phyloP scores from a whole-genome alignment of 2,888 invertebrate genomes.

The Eutolmus rufibarbis region DNA sequence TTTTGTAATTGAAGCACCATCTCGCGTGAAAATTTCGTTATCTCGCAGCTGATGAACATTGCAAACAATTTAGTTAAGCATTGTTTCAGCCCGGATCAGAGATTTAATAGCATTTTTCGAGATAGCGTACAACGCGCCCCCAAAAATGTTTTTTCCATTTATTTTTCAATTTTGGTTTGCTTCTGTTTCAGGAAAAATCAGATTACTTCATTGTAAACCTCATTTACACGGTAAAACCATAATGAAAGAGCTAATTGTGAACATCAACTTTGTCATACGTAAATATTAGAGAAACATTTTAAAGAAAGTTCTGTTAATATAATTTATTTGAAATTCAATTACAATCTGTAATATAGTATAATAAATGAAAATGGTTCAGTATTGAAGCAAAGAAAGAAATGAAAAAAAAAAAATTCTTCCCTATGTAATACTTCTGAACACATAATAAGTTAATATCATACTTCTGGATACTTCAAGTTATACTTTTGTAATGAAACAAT shows the following conservation, averaged over 20 bases:
- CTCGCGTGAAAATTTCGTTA: not conserved
- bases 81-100: not conserved
- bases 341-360: too few relatives aligned
- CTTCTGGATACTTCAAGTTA: too few relatives aligned
- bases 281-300: too few relatives aligned
- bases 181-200: not conserved
- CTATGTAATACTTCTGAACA: too few relatives aligned
- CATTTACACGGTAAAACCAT: not conserved
- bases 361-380: too few relatives aligned
- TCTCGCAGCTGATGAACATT: not conserved
- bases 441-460: too few relatives aligned
- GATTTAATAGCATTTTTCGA: not conserved
- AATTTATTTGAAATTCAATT: too few relatives aligned
- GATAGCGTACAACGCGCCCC: not conserved
- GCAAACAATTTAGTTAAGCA: not conserved
- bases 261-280: too few relatives aligned
- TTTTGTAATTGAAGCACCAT: slow-evolving; percentile 1
- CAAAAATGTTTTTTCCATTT: not conserved
- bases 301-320: too few relatives aligned
- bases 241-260: not conserved
- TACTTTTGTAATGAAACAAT: too few relatives aligned
- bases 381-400: too few relatives aligned
- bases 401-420: too few relatives aligned
- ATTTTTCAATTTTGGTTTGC: not conserved
- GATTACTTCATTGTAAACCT: not conserved